Evolutionary conservation across 2,113 vertebrate species (phyloP), one percentile per base, ranked within the genome.

Genomic region (Hymenochirus boettgeri): DNA sequence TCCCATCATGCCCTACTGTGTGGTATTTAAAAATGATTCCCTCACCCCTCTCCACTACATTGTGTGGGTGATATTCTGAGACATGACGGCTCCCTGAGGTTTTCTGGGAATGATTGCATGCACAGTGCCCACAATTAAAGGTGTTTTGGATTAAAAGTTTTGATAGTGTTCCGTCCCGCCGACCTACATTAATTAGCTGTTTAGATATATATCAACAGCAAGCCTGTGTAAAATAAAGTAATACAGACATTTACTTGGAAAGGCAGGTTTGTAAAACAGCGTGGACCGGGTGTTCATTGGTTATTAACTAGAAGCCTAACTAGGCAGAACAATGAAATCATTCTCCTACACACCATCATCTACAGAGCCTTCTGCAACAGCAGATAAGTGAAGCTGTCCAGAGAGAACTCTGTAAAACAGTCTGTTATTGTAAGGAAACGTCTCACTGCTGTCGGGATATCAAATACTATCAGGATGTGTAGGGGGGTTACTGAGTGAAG

Each of bases 261-360:
- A 48, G 46, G 46, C 46, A 48, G 46, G 46, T 48, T 48, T 48
- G 46, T 48, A 48, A 48, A 48, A 48, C 46, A 48, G 46, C 46
- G 22, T 23, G 46, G 7, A 48, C 46, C 9, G 9, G 10, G 18
- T 48, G 46, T 48, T 23, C 46, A 48, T 22, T 48, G 46, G 46
- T 48, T 48, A 48, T 22, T 48, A 48, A 48, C 21, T 22, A 48
- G 19, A 48, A 21, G 22, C 21, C 8, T 8, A 22, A 48, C 10
- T 22, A 12, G 7, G 8, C 46, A 22, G 46, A 48, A 48, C 46
- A 48, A 48, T 48, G 18, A 48, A 48, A 21, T 9, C 19, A 48
- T 48, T 48, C 46, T 48, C 46, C 22, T 7, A 6, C 2, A 11
- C 2, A 11, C 8, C 21, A 48, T 18, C 21, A 22, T 22, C 19